Conservation (phyloP, 2,797 vertebrate genomes). For the Cyclura pinguis region DNA sequence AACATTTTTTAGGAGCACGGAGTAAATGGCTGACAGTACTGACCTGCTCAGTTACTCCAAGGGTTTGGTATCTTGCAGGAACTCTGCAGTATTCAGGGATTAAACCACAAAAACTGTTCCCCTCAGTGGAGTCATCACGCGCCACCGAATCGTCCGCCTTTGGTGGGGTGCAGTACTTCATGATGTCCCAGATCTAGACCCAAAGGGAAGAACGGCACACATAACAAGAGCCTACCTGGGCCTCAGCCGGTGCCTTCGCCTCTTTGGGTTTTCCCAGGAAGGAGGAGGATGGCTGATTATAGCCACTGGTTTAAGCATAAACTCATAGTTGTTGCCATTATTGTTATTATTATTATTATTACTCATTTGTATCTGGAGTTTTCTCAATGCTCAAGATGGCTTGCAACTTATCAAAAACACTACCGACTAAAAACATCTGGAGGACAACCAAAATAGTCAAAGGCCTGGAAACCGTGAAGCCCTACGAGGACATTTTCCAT, state of each 20-base stretch:
- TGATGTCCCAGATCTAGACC: conserved; percentile 77
- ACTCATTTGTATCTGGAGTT: too few species aligned
- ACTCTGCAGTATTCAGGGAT: conserved; percentile 52
- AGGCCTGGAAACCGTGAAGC: too few species aligned
- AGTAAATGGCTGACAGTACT: not conserved
- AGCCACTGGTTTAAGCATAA: not conserved
- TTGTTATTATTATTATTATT: not conserved
- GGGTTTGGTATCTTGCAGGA: not conserved
- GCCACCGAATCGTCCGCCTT: not conserved
- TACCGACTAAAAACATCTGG: too few species aligned
- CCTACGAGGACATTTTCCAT: too few species aligned
- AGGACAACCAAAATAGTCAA: too few species aligned
- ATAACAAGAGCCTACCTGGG: not conserved
- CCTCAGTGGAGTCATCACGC: rapidly evolving
- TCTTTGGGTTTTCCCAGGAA: not conserved
- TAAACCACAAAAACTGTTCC: conserved; percentile 51
- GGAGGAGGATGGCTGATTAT: not conserved
- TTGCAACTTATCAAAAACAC: too few species aligned
- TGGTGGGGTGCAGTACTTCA: conserved; percentile 61
- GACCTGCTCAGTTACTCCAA: conserved; percentile 40
- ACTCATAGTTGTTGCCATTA: not conserved
- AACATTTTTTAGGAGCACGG: not conserved
- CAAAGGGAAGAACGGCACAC: too few species aligned
- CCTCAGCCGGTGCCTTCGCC: too few species aligned
- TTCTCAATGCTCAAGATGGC: too few species aligned